Evolutionary conservation across 1,140 invertebrate genomes (phyloP), one percentile per base, ranked within the genome.

Genomic region (Drosophila kohkoa): DNA sequence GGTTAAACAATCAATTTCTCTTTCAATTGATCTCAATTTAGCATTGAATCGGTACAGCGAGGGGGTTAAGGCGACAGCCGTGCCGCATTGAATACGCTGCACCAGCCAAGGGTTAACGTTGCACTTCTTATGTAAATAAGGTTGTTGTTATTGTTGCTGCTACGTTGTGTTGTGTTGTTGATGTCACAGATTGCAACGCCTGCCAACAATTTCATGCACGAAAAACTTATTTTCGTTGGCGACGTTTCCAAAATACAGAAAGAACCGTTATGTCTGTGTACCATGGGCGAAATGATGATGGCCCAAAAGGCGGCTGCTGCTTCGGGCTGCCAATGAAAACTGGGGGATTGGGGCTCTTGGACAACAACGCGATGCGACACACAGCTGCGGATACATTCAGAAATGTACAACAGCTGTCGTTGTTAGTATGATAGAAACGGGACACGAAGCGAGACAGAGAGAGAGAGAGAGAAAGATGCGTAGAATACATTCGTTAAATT

Each of bases 1-100:
- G 85, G 85, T 89, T 83, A 89, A 89, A 58, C 85, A 89, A 89
- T 89, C 85, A 89, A 83, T 83, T 89, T 78, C 57, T 69, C 75
- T 77, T 77, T 68, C 85, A 89, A 89, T 89, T 89, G 85, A 89
- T 79, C 75, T 76, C 81, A 88, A 88, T 88, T 88, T 79, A 79
- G 72, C 79, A 57, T 49, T n/a, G 51, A 57, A 35, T 63, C 45
- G 55, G 4, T 10, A 25, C 20, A 13, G 10, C 11, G 41, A 55
- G 20, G 4, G 66, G 4, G n/a, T 13, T 10, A 28, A 38, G 7
- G 15, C 3, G 20, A 13, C 15, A 60, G 38, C 10, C 30, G 55
- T 55, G 0, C 51, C 13, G 20, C 13, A 38, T 5, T 51, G 20
- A 32, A 35, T 25, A 41, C 55, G 15, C 3, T 20, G 59, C 52